Conservation (phyloP, 2,113 vertebrate genomes). For the Triplophysa siluroides region DNA sequence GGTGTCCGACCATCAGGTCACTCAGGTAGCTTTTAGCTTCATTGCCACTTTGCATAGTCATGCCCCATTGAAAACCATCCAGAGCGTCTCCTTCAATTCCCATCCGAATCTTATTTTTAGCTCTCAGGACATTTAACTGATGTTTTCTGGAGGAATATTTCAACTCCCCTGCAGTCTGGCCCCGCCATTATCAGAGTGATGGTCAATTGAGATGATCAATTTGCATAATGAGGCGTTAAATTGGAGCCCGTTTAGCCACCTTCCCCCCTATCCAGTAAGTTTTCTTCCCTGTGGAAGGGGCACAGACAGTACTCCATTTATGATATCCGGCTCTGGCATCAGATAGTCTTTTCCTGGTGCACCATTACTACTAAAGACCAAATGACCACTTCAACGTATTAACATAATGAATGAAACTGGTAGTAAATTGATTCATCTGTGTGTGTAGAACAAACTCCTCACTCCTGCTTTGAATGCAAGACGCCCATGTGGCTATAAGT, state of each 20-base stretch:
- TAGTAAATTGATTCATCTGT: constrained; percentile 31
- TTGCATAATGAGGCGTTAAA: constrained; percentile 84
- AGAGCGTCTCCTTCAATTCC: constrained; percentile 64
- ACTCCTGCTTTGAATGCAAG: constrained; percentile 17
- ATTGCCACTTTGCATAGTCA: constrained; percentile 63
- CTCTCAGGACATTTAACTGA: constrained; percentile 61
- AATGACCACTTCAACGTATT: constrained; percentile 40
- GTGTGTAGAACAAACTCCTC: constrained; percentile 32
- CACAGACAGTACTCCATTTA: constrained; percentile 15
- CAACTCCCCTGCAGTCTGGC: constrained; percentile 65
- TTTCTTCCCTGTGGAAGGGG: constrained; percentile 60
- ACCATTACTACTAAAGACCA: constrained; percentile 27
- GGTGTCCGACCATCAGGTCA: constrained; percentile 52
- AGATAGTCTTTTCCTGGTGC: neutral
- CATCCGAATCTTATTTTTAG: constrained; percentile 67
- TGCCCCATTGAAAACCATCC: constrained; percentile 60
- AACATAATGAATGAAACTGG: constrained; percentile 25
- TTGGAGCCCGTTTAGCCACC: constrained; percentile 71
- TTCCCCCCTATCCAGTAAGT: constrained; percentile 60
- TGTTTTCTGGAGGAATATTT: constrained; percentile 65
- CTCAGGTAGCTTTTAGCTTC: constrained; percentile 59
- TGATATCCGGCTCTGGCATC: constrained; percentile 33
- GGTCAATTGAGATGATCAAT: constrained; percentile 83
- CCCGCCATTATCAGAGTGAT: constrained; percentile 72
- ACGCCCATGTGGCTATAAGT: constrained; percentile 2